These are phyloP conservation scores for Brotula barbata DNA, from an alignment of 2,797 vertebrate species.

Conservation along the genomic window DNA sequence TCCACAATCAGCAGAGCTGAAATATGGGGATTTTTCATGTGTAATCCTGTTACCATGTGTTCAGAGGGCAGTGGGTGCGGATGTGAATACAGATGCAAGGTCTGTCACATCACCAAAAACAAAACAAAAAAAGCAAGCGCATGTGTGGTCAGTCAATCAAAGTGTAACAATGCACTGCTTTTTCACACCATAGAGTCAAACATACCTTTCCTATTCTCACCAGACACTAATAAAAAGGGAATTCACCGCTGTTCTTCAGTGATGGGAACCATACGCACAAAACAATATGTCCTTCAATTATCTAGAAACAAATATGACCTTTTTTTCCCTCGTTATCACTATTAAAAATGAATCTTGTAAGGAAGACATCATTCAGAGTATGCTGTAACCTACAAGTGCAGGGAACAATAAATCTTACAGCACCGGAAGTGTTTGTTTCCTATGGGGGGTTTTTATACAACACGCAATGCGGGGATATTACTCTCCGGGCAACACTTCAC, in stretches of 20 bases:
- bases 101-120: constrained; percentile 14
- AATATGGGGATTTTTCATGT: constrained; percentile 13
- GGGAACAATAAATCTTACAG: constrained; percentile 76
- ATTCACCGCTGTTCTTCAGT: constrained; percentile 58
- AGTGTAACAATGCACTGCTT: constrained; percentile 62
- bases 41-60: constrained; percentile 9
- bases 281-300: constrained; percentile 67
- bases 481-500: constrained; percentile 75
- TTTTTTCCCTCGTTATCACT: constrained; percentile 29
- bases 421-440: constrained; percentile 79
- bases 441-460: constrained; percentile 74
- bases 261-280: constrained; percentile 57
- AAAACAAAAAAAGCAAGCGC: background rate
- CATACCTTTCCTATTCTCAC: constrained; percentile 68
- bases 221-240: constrained; percentile 53
- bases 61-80: constrained; percentile 2
- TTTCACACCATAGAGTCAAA: constrained; percentile 60
- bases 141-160: constrained; percentile 62
- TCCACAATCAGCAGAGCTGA: constrained; percentile 17
- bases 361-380: constrained; percentile 76
- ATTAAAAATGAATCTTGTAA: constrained; percentile 48
- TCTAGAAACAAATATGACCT: constrained; percentile 32
- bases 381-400: constrained; percentile 64
- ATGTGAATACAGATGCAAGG: constrained; percentile 50
- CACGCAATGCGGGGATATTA: constrained; percentile 71